These are phyloP conservation scores for Uria lomvia DNA, from an alignment of 2,113 vertebrate species.

Conservation along the genomic window DNA sequence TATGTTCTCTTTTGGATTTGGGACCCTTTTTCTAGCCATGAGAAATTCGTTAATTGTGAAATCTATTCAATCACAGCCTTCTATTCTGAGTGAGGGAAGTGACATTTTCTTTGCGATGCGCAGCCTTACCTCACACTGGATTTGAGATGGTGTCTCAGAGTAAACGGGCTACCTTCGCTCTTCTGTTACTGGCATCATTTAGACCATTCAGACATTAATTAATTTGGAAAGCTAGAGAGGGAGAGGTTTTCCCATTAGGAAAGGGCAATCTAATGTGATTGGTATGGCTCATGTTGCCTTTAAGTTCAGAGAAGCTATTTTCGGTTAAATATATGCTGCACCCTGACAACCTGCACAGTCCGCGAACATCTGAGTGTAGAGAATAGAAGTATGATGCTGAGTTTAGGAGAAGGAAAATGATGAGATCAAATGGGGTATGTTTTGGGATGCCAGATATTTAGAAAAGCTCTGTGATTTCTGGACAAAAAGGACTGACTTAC, in stretches of 20 bases:
- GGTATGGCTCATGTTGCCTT: background rate
- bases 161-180: constrained; percentile 1
- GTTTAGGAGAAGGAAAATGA: background rate
- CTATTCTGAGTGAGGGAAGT: background rate
- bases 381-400: background rate
- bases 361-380: background rate
- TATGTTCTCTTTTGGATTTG: background rate
- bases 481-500: background rate
- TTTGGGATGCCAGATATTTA: background rate
- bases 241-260: background rate
- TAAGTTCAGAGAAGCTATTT: constrained; percentile 4
- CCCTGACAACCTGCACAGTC: background rate
- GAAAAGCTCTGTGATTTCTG: background rate
- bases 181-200: background rate
- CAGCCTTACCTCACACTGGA: background rate
- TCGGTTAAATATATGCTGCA: background rate
- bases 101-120: background rate
- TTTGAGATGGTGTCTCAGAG: background rate
- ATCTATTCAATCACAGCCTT: background rate
- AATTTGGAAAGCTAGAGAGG: background rate
- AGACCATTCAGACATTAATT: constrained; percentile 11
- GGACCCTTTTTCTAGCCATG: background rate
- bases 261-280: background rate
- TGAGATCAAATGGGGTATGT: background rate
- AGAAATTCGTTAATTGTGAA: background rate